These are phyloP conservation scores for Coboldia fuscipes DNA, from an alignment of 1,140 invertebrate genomes.

Conservation along the genomic window DNA sequence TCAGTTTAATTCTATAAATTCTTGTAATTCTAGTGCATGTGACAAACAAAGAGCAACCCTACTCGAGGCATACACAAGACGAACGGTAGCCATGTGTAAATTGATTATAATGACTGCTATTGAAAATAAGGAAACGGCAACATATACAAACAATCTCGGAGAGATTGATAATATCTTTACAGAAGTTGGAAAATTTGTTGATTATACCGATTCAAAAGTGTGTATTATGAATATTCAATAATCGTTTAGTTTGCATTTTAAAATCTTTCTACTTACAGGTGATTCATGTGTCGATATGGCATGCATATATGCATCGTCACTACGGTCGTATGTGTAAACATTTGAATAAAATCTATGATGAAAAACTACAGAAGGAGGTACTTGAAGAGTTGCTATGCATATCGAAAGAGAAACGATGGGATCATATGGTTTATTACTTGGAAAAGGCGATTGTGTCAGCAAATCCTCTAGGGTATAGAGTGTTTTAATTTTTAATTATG, in stretches of 20 bases:
- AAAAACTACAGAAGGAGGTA: conserved; percentile 47
- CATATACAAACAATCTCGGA: conserved; percentile 22
- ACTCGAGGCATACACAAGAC: conserved; percentile 53
- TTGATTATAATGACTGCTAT: conserved; percentile 27
- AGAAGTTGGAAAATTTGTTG: conserved; percentile 56
- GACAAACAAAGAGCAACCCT: conserved; percentile 59
- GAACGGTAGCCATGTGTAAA: conserved; percentile 49
- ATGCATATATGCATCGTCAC: conserved; percentile 51
- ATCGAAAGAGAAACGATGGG: conserved; percentile 41
- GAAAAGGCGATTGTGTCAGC: conserved; percentile 12
- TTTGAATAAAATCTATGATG: conserved; percentile 53
- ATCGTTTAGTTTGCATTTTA: conserved; percentile 4
- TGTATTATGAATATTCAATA: conserved; percentile 5
- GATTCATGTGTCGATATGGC: conserved; percentile 56
- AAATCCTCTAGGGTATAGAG: conserved; percentile 15
- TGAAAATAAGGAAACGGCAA: conserved; percentile 13
- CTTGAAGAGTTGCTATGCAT: conserved; percentile 49
- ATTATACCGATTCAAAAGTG: conserved; percentile 58
- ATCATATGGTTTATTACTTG: conserved; percentile 32
- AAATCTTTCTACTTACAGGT: conserved; percentile 23
- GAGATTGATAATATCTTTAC: conserved; percentile 38
- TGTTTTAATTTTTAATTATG: too few species aligned
- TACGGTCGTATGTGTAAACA: conserved; percentile 63
- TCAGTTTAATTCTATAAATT: too few species aligned
- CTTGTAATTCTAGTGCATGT: too few species aligned